Evolutionary conservation across 1,140 invertebrate genomes (phyloP), one percentile per base, ranked within the genome.

Genomic region (Pogonognathellus flavescens): DNA sequence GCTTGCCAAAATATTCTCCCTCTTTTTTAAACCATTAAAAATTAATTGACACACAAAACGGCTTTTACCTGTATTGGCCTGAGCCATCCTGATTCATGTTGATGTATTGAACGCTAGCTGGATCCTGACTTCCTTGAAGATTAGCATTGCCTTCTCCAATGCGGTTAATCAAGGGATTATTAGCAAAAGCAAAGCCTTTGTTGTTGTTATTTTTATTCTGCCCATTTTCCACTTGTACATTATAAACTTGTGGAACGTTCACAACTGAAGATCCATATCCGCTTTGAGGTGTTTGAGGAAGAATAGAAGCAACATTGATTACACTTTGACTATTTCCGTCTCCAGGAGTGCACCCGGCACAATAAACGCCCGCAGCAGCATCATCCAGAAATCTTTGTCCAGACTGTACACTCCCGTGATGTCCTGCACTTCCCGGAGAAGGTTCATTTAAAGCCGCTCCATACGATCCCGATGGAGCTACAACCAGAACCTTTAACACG

Each of bases 1-100:
- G n/a, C n/a, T n/a, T n/a, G n/a, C n/a, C n/a, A n/a, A n/a, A n/a
- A n/a, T n/a, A n/a, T n/a, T n/a, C n/a, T n/a, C n/a, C n/a, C n/a
- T n/a, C n/a, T n/a, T n/a, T n/a, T n/a, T n/a, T n/a, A n/a, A n/a
- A n/a, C n/a, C n/a, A n/a, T n/a, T n/a, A n/a, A n/a, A n/a, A n/a
- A n/a, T n/a, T n/a, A n/a, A n/a, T n/a, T n/a, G n/a, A n/a, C n/a
- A n/a, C n/a, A n/a, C n/a, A n/a, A n/a, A n/a, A n/a, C n/a, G n/a
- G n/a, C 31, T 31, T 60, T 83, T 81, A 88, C 87, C 85, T 88
- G 86, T 88, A 88, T 13, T 84, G 81, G 10, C n/a, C n/a, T n/a
- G n/a, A n/a, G n/a, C 87, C 87, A 84, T 88, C 84, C 60, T 85
- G 60, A 70, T 83, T 62, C 22, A 87, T 83, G 14, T 55, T 22